Evolutionary conservation across 2,113 vertebrate genomes (phyloP).

Genomic region (Nothoprocta perdicaria): DNA sequence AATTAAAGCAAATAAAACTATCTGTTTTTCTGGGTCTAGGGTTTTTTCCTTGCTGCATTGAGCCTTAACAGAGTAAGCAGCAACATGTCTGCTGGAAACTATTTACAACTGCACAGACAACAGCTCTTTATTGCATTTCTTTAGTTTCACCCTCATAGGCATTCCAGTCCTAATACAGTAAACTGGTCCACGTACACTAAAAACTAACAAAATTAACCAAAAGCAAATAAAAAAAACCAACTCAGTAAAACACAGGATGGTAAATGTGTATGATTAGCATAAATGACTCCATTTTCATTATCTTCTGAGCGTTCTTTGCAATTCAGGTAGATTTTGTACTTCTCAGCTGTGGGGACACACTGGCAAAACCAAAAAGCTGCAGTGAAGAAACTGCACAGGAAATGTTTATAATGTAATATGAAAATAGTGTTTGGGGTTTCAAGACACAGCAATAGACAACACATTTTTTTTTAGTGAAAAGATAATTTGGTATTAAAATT

Average conservation of each 20-base stretch:
- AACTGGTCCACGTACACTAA: neutral
- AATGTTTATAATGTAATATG: conserved; percentile 50
- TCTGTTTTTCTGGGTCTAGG: neutral
- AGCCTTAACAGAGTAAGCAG: neutral
- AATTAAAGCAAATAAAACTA: neutral
- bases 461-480: conserved; percentile 35
- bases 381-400: neutral
- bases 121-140: neutral
- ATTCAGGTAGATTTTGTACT: neutral
- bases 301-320: neutral
- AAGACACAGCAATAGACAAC: conserved; percentile 51
- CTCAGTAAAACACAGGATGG: neutral
- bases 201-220: neutral
- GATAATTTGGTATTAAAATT: conserved; percentile 55
- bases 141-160: neutral
- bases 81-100: neutral
- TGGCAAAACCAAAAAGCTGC: neutral
- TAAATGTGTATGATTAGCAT: neutral
- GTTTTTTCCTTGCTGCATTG: neutral
- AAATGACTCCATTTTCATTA: neutral
- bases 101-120: neutral
- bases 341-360: neutral
- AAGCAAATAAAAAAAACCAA: neutral
- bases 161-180: neutral
- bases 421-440: conserved; percentile 57